phyloP scores from a whole-genome alignment of 1,140 invertebrate genomes.

The Myzus persicae region DNA sequence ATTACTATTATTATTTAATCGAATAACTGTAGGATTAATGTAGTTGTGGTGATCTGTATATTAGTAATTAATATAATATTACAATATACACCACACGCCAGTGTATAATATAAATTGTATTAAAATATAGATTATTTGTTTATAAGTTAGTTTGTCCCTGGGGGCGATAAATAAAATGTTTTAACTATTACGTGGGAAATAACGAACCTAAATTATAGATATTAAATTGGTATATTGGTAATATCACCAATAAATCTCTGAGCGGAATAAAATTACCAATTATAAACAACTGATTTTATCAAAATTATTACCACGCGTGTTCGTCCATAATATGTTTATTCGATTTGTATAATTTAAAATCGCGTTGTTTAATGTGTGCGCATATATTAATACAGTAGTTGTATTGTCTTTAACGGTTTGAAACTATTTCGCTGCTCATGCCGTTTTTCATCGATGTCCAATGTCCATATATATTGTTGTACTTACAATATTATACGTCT shows the following conservation, averaged over 20 bases:
- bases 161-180: slow-evolving; percentile 31
- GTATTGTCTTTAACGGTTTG: not conserved
- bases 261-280: not conserved
- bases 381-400: not conserved
- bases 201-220: not conserved
- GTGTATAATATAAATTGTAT: not conserved
- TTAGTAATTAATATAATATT: not conserved
- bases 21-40: not conserved
- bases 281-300: not conserved
- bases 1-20: not conserved
- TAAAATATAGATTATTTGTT: slow-evolving; percentile 23
- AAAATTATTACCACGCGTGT: slow-evolving; percentile 15
- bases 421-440: not conserved
- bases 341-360: not conserved
- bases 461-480: not conserved
- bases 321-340: not conserved
- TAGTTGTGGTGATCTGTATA: not conserved
- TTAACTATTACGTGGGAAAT: slow-evolving; percentile 10
- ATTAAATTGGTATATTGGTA: not conserved
- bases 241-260: not conserved
- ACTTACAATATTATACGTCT: not conserved
- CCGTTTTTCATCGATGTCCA: not conserved
- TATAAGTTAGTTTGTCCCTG: not conserved
- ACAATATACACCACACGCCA: not conserved
- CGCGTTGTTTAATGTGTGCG: not conserved